Evolutionary conservation across 2,113 vertebrate genomes (phyloP).

Genomic region (Rhinogobius similis): DNA sequence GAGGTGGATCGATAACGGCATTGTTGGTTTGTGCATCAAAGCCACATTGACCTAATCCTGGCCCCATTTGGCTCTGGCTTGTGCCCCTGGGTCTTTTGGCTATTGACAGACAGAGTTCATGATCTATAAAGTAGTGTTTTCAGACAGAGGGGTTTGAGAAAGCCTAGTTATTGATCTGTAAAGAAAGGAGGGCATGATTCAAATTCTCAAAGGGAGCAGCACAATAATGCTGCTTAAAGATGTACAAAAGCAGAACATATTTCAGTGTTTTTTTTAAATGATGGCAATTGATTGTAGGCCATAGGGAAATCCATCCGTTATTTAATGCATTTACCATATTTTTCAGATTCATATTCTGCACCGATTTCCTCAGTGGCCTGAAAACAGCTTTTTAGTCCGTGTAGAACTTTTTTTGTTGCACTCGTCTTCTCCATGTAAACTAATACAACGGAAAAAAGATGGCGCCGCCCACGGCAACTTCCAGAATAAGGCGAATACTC

Average conservation of each 20-base stretch:
- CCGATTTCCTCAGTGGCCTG: too few relatives aligned
- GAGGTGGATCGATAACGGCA: constrained; percentile 55
- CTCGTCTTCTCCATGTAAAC: too few relatives aligned
- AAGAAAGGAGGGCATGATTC: constrained; percentile 10
- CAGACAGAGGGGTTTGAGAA: constrained; percentile 31
- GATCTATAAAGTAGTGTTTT: constrained; percentile 27
- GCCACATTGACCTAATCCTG: constrained; percentile 48
- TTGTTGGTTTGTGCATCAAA: constrained; percentile 37
- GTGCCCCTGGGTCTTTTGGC: constrained; percentile 37
- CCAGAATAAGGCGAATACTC: too few relatives aligned
- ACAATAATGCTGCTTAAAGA: constrained; percentile 21
- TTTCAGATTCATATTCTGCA: too few relatives aligned
- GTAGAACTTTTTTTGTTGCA: too few relatives aligned
- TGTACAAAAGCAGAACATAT: constrained; percentile 37
- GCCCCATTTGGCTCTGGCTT: constrained; percentile 47
- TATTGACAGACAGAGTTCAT: constrained; percentile 41
- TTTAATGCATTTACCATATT: constrained; percentile 11
- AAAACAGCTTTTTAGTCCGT: too few relatives aligned
- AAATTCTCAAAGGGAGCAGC: constrained; percentile 19
- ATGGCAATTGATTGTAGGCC: constrained; percentile 34
- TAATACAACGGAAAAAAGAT: too few relatives aligned
- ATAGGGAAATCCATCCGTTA: constrained; percentile 6
- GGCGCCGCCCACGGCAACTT: too few relatives aligned
- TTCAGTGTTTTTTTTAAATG: constrained; percentile 31
- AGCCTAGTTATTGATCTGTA: constrained; percentile 56